Evolutionary conservation across 2,888 invertebrate genomes (phyloP), one percentile per base, ranked within the genome.

Genomic region (Cataglyphis altisquamis): DNA sequence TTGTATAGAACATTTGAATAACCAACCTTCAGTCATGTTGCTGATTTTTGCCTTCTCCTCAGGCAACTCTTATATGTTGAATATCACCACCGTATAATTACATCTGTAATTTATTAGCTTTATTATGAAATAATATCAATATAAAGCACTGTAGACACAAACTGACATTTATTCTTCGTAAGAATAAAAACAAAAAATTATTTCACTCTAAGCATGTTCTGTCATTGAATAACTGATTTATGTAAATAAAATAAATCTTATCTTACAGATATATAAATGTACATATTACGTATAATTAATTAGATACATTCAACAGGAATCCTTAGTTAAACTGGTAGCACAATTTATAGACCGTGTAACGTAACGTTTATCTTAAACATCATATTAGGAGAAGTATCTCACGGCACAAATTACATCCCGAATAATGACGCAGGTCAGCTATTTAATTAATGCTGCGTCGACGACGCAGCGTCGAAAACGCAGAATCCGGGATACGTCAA

Each of bases 11-110:
- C 8, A 52, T 10, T n/a, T 55, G n/a, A 78, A 75, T 85, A 90
- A 94, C 94, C 92, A 90, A 94, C 94, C 94, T 93, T 94, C 94
- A 41, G 92, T 93, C 91, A 94, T 94, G 70, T 90, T 91, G 87
- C 92, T 91, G 87, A 92, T 89, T 85, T 92, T 92, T 87, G 91
- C 91, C 90, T 93, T 92, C 77, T 87, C 91, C 90, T 94, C 92
- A 88, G 92, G 92, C 90, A 93, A 90, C 94, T 94, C 94, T 87
- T 91, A 91, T 86, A 78, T 12, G 4, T 67, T 66, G 41, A 60
- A 73, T 81, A 55, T 45, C 86, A 83, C 92, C 91, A 94, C 87
- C 89, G 86, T 92, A 92, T 88, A 72, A 86, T 90, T 91, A 84
- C 57, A 89, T 85, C 85, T 88, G 77, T 64, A 88, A 86, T 39